Base-by-base conservation (phyloP, 1,140 invertebrate species). In the Mycetomoellerius zeteki region DNA sequence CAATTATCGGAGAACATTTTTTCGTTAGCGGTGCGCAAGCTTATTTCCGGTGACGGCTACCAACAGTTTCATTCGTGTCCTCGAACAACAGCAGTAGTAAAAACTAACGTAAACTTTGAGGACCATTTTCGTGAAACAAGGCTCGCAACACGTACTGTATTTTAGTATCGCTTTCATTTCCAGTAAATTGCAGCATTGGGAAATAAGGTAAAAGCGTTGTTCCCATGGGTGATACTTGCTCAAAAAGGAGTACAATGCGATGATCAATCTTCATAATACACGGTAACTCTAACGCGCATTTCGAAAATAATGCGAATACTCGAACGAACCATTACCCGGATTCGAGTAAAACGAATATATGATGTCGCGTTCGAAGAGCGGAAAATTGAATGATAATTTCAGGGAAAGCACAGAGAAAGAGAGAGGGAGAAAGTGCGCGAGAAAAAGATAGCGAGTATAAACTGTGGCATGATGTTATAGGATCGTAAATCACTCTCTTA, bases 401-500 rank as follows among this genome's bases (percentile, higher is more conserved):
- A 14, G n/a, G 43, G 16, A 58, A 86, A 58, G 27, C 65, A 33
- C 24, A 27, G 19, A 37, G 16, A 7, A 30, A n/a, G 3, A 30
- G 14, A 43, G 21, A 12, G 0, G 6, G 19, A 19, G 19, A 30
- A 56, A 27, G 50, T 19, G 19, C 10, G 30, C 12, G n/a, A 16
- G 27, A 21, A 85, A 56, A 77, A 56, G 71, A 86, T 56, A 27
- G 30, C 52, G 75, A 6, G 76, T 56, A 58, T 89, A 86, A 86
- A 86, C 58, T 27, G 60, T 16, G 58, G 47, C 19, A 50, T 30
- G 67, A 89, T 86, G 88, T 89, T 80, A 71, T 88, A 58, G 54
- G 60, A 69, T 86, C 94, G 91, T 94, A 95, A 95, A 95, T 95
- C 94, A 94, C 92, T 94, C 93, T 94, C 93, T 94, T 93, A 93